Evolutionary conservation across 2,888 invertebrate species (phyloP).

Genomic region (Smittia aterrima): DNA sequence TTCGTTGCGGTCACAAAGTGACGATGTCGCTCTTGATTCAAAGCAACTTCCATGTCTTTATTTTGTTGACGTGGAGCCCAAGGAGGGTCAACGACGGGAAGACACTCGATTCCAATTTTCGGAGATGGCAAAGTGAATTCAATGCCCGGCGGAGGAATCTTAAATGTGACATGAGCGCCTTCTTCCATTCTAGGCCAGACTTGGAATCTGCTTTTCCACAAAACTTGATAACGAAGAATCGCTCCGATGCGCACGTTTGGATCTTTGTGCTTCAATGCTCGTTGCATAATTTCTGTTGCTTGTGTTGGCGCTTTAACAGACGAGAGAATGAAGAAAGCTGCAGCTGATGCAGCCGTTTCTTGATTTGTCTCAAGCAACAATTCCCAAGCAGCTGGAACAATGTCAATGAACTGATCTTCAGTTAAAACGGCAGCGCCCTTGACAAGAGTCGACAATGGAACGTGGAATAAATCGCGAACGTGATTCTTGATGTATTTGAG

Average conservation of each 20-base stretch:
- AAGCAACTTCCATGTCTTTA: conserved; percentile 97
- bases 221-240: conserved; percentile 81
- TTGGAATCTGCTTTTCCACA: conserved; percentile 97
- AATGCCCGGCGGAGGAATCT: conserved; percentile 98
- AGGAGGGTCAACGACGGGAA: conserved; percentile 95
- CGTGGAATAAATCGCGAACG: conserved; percentile 85
- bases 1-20: conserved; percentile 97
- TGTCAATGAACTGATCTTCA: conserved; percentile 83
- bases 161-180: conserved; percentile 90
- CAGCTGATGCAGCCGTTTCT: conserved; percentile 79
- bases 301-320: conserved; percentile 90
- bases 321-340: conserved; percentile 86
- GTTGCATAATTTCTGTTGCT: conserved; percentile 85
- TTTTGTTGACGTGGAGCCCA: conserved; percentile 98
- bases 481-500: conserved; percentile 77
- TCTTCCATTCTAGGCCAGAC: conserved; percentile 99
- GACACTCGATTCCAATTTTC: conserved; percentile 93
- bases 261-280: conserved; percentile 80
- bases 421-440: conserved; percentile 87
- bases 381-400: conserved; percentile 93
- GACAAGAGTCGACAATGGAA: conserved; percentile 78
- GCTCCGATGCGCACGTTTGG: conserved; percentile 79
- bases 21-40: conserved; percentile 96
- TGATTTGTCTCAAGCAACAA: conserved; percentile 84
- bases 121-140: conserved; percentile 99